phyloP scores from a whole-genome alignment of 1,140 invertebrate genomes.

The Apocrypta bakeri region DNA sequence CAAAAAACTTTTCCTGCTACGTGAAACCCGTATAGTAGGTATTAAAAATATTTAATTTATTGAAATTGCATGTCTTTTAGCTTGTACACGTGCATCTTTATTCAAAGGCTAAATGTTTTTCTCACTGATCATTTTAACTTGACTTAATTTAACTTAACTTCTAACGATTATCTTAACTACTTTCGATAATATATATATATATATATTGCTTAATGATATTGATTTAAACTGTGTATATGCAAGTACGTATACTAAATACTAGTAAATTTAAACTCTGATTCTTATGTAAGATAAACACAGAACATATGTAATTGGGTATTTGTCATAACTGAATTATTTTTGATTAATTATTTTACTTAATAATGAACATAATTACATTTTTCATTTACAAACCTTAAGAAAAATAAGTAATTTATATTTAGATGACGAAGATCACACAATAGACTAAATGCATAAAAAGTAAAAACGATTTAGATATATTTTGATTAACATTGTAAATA shows the following conservation, averaged over 20 bases:
- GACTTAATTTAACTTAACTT: not conserved
- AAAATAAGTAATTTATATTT: no score
- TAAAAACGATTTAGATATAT: not conserved
- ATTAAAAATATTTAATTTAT: no score
- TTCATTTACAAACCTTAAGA: not conserved
- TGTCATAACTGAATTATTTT: not conserved
- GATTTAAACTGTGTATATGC: not conserved
- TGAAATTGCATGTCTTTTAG: no score
- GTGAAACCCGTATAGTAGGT: no score
- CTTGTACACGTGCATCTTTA: no score
- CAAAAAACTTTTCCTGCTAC: no score
- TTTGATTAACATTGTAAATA: not conserved
- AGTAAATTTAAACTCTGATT: not conserved
- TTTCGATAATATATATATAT: not conserved
- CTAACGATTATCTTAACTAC: not conserved
- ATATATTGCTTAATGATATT: not conserved
- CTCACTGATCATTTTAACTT: not conserved
- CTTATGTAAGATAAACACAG: not conserved
- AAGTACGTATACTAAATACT: no score
- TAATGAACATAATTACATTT: not conserved
- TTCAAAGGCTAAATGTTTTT: no score
- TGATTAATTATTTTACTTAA: not conserved
- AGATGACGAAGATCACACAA: not conserved
- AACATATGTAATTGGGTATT: conserved; percentile 30
- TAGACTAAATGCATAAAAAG: not conserved